These are phyloP conservation scores for Cirrhinus mrigala DNA, from an alignment of 2,797 vertebrate species.

Conservation along the genomic window DNA sequence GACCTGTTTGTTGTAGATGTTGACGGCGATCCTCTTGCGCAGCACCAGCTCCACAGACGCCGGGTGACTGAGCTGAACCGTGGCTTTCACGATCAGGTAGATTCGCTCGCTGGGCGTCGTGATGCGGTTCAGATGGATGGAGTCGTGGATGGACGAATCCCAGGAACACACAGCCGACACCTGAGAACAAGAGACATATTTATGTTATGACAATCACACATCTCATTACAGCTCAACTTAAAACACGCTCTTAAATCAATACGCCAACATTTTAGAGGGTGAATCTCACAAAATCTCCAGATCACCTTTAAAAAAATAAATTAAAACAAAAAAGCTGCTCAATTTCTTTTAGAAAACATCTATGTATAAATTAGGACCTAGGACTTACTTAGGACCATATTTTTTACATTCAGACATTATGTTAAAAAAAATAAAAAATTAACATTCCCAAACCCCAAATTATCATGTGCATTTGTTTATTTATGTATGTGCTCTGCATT, in stretches of 20 bases:
- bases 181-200: constrained; percentile 66
- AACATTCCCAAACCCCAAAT: too few relatives aligned
- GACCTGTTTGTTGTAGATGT: constrained; percentile 99
- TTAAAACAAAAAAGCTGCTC: neutral
- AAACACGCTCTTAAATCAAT: neutral
- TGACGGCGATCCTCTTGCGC: constrained; percentile 95
- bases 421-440: too few relatives aligned
- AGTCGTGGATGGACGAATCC: constrained; percentile 98
- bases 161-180: constrained; percentile 92
- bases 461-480: too few relatives aligned
- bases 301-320: neutral
- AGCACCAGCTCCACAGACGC: constrained; percentile 95
- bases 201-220: too few relatives aligned
- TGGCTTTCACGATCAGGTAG: constrained; percentile 94
- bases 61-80: constrained; percentile 96
- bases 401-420: too few relatives aligned
- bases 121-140: constrained; percentile 91
- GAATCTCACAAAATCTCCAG: neutral
- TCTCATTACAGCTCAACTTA: too few relatives aligned
- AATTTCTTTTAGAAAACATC: neutral
- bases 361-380: too few relatives aligned
- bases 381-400: too few relatives aligned
- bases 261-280: neutral
- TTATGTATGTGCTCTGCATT: neutral
- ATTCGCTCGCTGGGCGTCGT: constrained; percentile 93